These are phyloP conservation scores for Pseudochirops cupreus DNA, from an alignment of 2,797 vertebrate species.

Conservation along the genomic window DNA sequence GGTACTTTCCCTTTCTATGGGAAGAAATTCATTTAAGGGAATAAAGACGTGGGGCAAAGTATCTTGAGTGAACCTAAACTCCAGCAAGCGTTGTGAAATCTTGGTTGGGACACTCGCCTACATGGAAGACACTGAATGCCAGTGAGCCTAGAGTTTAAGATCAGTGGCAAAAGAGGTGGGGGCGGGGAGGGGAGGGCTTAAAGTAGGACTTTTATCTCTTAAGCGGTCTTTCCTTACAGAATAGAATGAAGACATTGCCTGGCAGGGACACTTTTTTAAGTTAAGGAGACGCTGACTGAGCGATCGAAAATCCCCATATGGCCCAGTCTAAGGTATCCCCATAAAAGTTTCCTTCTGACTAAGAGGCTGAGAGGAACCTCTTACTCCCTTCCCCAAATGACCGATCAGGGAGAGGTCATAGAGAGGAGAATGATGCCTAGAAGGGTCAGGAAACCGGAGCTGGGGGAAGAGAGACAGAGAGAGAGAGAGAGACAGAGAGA, in stretches of 20 bases:
- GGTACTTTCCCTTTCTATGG: slow-evolving; percentile 62
- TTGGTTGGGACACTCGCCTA: not conserved
- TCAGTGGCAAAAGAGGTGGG: not conserved
- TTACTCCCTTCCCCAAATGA: not conserved
- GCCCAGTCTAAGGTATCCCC: not conserved
- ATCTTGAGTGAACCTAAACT: slow-evolving; percentile 1
- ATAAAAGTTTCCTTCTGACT: not conserved
- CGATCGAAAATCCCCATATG: not conserved
- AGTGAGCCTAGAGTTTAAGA: not conserved
- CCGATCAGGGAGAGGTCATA: not conserved
- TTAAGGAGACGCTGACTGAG: not conserved
- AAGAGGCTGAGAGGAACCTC: not conserved
- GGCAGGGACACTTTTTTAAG: not conserved
- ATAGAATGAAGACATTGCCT: not conserved
- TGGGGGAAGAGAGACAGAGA: too few relatives aligned
- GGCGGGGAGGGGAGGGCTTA: not conserved
- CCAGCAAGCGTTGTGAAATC: not conserved
- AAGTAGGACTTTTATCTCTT: not conserved
- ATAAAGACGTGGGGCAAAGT: slow-evolving; percentile 39
- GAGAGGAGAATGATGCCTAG: not conserved
- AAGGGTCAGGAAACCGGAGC: not conserved
- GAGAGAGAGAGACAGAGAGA: not conserved
- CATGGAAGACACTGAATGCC: slow-evolving; percentile 6
- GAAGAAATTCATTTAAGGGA: slow-evolving; percentile 53
- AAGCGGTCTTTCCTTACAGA: not conserved